Conservation (phyloP, 1,140 invertebrate genomes). For the Bombus terrestris region DNA sequence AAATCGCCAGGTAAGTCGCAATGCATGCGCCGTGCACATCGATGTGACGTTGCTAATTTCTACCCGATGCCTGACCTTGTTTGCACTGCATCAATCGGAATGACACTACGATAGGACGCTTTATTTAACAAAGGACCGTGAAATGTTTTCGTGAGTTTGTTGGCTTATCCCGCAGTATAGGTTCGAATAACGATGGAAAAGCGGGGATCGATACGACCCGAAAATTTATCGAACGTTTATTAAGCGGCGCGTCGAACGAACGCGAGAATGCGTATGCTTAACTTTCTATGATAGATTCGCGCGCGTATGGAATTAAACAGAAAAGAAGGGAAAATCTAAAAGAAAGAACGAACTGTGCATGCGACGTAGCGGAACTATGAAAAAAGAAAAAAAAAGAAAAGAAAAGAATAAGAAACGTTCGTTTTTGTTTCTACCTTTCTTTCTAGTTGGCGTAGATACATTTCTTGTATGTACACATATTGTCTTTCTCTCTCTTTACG, state of each 20-base stretch:
- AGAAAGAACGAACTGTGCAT: conserved; percentile 39
- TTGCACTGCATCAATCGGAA: conserved; percentile 25
- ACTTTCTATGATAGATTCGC: background rate
- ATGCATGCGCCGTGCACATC: conserved; percentile 25
- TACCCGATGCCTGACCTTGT: conserved; percentile 20
- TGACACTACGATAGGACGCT: conserved; percentile 21
- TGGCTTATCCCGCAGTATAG: background rate
- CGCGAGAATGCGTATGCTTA: background rate
- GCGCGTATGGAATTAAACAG: background rate
- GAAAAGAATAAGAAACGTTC: background rate
- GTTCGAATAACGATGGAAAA: background rate
- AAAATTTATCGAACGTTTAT: too few species aligned
- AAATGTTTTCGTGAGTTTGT: background rate
- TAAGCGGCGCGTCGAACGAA: background rate
- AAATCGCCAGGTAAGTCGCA: conserved; percentile 35
- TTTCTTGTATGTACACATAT: conserved; percentile 50
- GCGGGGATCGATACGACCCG: background rate
- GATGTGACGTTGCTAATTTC: background rate
- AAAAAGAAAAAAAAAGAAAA: background rate
- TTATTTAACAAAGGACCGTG: background rate
- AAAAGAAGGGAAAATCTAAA: background rate
- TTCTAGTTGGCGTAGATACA: conserved; percentile 46
- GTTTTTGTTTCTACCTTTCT: conserved; percentile 41
- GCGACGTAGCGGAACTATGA: conserved; percentile 38
- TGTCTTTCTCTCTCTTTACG: conserved; percentile 20